phyloP scores from a whole-genome alignment of 2,797 vertebrate genomes.

The Tachyglossus aculeatus region DNA sequence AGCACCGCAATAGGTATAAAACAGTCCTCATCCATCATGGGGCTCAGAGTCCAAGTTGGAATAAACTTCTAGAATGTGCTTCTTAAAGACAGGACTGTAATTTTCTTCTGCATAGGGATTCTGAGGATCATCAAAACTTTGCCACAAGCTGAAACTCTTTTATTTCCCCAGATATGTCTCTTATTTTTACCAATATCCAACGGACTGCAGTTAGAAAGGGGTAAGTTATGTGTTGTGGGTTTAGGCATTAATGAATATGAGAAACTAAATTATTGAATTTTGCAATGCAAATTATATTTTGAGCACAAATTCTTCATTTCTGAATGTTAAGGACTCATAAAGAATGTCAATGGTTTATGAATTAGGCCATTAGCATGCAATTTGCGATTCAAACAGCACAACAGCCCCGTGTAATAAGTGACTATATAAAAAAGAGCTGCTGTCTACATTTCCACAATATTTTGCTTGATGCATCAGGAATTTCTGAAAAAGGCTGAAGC shows the following conservation, averaged over 20 bases:
- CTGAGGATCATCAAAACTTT: slow-evolving; percentile 49
- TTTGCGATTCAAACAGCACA: slow-evolving; percentile 76
- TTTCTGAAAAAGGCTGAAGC: slow-evolving; percentile 43
- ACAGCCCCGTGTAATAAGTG: slow-evolving; percentile 66
- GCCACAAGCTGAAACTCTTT: slow-evolving; percentile 54
- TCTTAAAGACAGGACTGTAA: slow-evolving; percentile 35
- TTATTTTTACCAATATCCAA: slow-evolving; percentile 66
- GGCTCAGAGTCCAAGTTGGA: no score
- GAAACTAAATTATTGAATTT: slow-evolving; percentile 80
- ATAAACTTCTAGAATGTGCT: no score
- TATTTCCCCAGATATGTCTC: slow-evolving; percentile 57
- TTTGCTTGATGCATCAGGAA: slow-evolving; percentile 57
- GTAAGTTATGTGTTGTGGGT: slow-evolving; percentile 79
- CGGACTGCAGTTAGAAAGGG: slow-evolving; percentile 65
- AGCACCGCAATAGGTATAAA: no score
- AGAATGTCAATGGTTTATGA: slow-evolving; percentile 82
- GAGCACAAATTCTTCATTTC: slow-evolving; percentile 81
- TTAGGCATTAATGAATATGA: slow-evolving; percentile 79
- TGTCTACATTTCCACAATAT: slow-evolving; percentile 60
- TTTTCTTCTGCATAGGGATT: slow-evolving; percentile 41
- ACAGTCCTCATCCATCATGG: no score
- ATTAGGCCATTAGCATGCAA: slow-evolving; percentile 81
- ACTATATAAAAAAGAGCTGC: slow-evolving; percentile 61
- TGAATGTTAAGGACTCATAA: slow-evolving; percentile 79
- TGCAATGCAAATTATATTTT: slow-evolving; percentile 83